Evolutionary conservation across 53 echinoderm and acorn worm species (phyloP).

Genomic region (Echinarachnius parma): DNA sequence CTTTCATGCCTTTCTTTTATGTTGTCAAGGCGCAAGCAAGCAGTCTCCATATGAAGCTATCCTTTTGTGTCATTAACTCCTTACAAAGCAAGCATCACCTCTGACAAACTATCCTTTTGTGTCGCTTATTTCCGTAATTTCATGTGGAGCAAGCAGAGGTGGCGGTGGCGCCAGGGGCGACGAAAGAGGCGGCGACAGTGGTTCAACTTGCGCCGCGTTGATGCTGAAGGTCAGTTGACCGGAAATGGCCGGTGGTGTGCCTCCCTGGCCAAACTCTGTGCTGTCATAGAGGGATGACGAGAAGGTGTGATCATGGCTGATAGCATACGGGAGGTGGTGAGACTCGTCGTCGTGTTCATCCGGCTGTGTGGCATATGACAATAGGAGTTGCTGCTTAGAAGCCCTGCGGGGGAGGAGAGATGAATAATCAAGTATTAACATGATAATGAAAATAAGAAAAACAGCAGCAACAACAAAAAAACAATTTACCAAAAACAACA

Average conservation of each 20-base stretch:
- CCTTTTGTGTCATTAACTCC: too few relatives aligned
- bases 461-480: not conserved
- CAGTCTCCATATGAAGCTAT: too few relatives aligned
- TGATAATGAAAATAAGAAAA: too few relatives aligned
- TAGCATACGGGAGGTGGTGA: conserved; percentile 63
- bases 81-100: too few relatives aligned
- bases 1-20: too few relatives aligned
- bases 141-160: too few relatives aligned
- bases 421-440: too few relatives aligned
- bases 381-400: conserved; percentile 72
- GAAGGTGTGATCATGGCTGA: conserved; percentile 47
- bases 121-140: too few relatives aligned
- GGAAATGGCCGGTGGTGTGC: conserved; percentile 39
- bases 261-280: conserved; percentile 64
- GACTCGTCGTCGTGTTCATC: conserved; percentile 85
- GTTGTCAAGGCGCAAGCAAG: too few relatives aligned
- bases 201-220: conserved; percentile 26
- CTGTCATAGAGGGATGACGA: conserved; percentile 62
- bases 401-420: conserved; percentile 47
- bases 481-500: too few relatives aligned
- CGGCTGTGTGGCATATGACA: conserved; percentile 80
- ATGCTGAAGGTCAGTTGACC: conserved; percentile 54
- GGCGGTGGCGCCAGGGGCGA: too few relatives aligned
- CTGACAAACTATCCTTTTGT: too few relatives aligned
- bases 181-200: not conserved